Percentiles rank a stretch among this genome's conserved stretches.
Evolutionary conservation across 1,140 invertebrate genomes (phyloP).

Genomic region (Scaptomyza montana): DNA sequence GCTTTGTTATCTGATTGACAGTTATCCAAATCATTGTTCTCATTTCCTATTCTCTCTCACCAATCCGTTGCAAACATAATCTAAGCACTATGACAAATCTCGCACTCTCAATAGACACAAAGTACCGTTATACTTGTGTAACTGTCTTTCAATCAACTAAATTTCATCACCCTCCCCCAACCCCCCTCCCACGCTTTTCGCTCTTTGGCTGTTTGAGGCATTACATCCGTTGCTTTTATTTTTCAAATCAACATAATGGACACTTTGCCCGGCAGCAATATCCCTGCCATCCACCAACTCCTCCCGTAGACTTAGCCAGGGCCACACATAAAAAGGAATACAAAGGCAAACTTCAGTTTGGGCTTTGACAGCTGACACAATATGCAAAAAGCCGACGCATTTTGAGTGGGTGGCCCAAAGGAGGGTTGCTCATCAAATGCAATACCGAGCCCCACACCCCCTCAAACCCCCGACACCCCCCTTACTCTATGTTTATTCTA

Average conservation of each 20-base stretch:
- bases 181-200: background rate
- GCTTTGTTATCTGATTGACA: constrained; percentile 54
- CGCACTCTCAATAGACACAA: constrained; percentile 19
- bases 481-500: constrained; percentile 15
- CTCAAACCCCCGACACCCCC: background rate
- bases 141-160: constrained; percentile 78
- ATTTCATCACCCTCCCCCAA: constrained; percentile 33
- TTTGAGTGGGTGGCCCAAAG: constrained; percentile 61
- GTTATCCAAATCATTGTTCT: constrained; percentile 35
- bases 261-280: constrained; percentile 70
- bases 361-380: constrained; percentile 76
- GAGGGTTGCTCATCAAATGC: constrained; percentile 17
- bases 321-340: constrained; percentile 57
- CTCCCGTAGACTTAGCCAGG: background rate
- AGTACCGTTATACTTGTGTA: constrained; percentile 34
- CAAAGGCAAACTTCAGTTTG: constrained; percentile 74
- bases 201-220: constrained; percentile 51
- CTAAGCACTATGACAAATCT: constrained; percentile 41
- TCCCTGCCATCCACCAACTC: background rate
- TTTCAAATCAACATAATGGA: constrained; percentile 82
- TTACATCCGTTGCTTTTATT: constrained; percentile 70
- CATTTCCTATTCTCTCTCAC: background rate
- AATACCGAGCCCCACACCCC: background rate
- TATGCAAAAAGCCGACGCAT: constrained; percentile 72
- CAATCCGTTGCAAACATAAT: background rate